Percentiles rank a stretch among this genome's conserved stretches.
phyloP scores from a whole-genome alignment of 2,113 vertebrate genomes.

The Pelusios castaneus region DNA sequence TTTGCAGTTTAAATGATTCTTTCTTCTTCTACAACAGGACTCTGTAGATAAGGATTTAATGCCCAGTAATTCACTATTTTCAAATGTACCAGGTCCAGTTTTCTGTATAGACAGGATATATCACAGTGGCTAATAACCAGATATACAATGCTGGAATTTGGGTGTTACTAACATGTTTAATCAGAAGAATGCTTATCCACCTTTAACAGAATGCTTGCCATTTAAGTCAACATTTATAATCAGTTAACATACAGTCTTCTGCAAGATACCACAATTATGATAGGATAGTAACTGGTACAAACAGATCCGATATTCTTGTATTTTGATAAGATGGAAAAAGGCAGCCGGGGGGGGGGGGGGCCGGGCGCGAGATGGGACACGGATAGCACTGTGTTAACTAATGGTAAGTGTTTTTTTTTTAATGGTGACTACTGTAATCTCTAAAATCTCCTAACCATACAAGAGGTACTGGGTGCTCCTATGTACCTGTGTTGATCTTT shows the following conservation, averaged over 20 bases:
- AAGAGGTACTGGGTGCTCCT: background rate
- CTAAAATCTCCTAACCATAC: background rate
- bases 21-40: background rate
- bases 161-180: background rate
- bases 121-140: background rate
- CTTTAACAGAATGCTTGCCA: background rate
- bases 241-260: too few species aligned
- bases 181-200: background rate
- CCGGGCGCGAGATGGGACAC: too few species aligned
- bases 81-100: background rate
- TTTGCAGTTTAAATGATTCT: background rate
- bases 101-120: background rate
- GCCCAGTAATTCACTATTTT: background rate
- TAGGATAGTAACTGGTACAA: too few species aligned
- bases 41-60: background rate
- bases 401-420: background rate
- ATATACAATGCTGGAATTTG: background rate
- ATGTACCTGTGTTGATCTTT: background rate
- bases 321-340: too few species aligned
- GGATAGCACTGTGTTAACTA: background rate
- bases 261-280: too few species aligned
- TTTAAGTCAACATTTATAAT: background rate
- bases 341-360: too few species aligned
- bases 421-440: background rate
- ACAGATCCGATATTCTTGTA: too few species aligned